These are phyloP conservation scores for Silurus asotus DNA, from an alignment of 2,113 vertebrate species.

Conservation along the genomic window DNA sequence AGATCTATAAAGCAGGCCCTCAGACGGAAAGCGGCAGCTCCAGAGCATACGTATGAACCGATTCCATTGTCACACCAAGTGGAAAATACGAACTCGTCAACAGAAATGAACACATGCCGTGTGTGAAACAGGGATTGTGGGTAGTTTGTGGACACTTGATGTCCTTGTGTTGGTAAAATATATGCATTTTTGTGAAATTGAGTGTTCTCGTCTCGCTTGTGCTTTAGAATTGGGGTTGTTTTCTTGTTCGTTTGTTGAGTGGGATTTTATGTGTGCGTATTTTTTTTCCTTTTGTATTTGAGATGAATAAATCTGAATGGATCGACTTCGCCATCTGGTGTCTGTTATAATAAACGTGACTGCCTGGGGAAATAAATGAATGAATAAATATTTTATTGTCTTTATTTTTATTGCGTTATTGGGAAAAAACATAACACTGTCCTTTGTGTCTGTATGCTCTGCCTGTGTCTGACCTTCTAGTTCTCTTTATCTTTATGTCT, in stretches of 20 bases:
- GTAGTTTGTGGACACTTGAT: not conserved
- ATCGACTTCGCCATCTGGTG: not conserved
- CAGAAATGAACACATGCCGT: not conserved
- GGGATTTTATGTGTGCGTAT: not conserved
- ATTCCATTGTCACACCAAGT: too few relatives aligned
- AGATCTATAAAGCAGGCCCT: conserved; percentile 63
- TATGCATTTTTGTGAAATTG: not conserved
- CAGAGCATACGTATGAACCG: conserved; percentile 65
- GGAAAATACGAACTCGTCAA: too few relatives aligned
- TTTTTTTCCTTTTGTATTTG: not conserved
- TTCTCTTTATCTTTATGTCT: too few relatives aligned
- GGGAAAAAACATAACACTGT: not conserved
- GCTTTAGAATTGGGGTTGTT: not conserved
- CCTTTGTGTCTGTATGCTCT: too few relatives aligned
- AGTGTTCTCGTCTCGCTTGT: not conserved
- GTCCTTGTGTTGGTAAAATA: not conserved
- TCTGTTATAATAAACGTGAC: not conserved
- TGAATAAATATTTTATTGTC: not conserved
- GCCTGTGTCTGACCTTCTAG: too few relatives aligned
- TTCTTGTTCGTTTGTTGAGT: not conserved
- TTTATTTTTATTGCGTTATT: not conserved
- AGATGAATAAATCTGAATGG: conserved; percentile 1
- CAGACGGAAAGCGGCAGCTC: conserved; percentile 47
- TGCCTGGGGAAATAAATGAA: not conserved
- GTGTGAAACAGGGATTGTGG: not conserved